phyloP scores from a whole-genome alignment of 2,797 vertebrate genomes.

The Rhincodon typus region DNA sequence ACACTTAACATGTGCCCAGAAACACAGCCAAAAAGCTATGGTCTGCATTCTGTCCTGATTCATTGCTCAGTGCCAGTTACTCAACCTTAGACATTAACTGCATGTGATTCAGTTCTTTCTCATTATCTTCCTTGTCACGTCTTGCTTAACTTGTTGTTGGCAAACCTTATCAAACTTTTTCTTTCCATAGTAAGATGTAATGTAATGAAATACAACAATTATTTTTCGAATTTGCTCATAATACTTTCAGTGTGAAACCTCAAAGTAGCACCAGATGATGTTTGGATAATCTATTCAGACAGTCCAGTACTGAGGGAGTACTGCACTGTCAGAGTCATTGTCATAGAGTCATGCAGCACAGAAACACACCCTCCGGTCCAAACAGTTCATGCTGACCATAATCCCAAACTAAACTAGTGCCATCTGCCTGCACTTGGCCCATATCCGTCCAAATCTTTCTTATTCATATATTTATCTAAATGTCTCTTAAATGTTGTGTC shows the following conservation, averaged over 20 bases:
- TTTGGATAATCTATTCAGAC: background rate
- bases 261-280: background rate
- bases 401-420: too few relatives aligned
- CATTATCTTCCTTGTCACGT: background rate
- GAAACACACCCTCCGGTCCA: too few relatives aligned
- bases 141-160: background rate
- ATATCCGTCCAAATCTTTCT: too few relatives aligned
- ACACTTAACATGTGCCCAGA: background rate
- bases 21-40: background rate
- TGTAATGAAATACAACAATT: background rate
- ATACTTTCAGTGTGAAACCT: background rate
- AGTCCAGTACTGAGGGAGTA: background rate
- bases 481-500: too few relatives aligned
- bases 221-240: background rate
- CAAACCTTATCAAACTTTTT: background rate
- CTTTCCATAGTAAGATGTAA: background rate
- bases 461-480: too few relatives aligned
- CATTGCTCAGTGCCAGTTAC: background rate
- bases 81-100: background rate
- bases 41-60: background rate
- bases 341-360: too few relatives aligned
- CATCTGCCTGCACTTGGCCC: too few relatives aligned
- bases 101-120: background rate
- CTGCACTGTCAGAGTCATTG: background rate
- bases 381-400: too few relatives aligned